Base-by-base conservation (phyloP, 1,140 invertebrate genomes). In the Caenorhabditis briggsae region DNA sequence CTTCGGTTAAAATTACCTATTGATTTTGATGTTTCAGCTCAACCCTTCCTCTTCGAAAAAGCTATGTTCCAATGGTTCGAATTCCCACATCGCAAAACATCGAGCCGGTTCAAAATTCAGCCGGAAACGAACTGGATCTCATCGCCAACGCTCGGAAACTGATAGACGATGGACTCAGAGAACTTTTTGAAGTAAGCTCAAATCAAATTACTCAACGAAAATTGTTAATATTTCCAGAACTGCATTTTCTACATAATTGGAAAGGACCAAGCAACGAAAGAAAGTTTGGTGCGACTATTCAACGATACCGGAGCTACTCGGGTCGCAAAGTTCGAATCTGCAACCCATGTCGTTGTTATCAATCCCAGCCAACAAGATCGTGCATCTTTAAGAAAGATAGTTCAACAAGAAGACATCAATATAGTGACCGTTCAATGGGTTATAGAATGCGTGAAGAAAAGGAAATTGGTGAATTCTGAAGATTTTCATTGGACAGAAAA, bases 221-320 rank as follows among this genome's bases (percentile, higher is more conserved):
- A 2, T 53, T 46, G 11, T 5, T 41, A 11, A 18, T 48, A 9
- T 46, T 56, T 58, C 8, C 12, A 84, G 83, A 58, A 65, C n/a
- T 85, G 84, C 25, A 9, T 53, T 5, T 70, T 85, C 23, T 65
- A 59, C 25, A 61, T 85, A 50, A 33, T 46, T 50, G 84, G 84
- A 55, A 18, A 74, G 3, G 53, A 85, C 23, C 33, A 25, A 58
- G 18, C 7, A n/a, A 50, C 64, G 65, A 70, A 48, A 20, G 50
- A 65, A 85, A 41, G 55, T 74, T 43, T 53, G 61, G 41, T 5
- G 65, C 46, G 65, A 43, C 33, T 85, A 41, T 25, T 85, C 33
- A 65, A 85, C 43, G 65, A 65, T 41, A 70, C 61, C n/a, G 84
- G 84, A 55, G 84, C 84, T 11, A 85, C 84, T 6, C 61, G 84